These are phyloP conservation scores for Gopherus flavomarginatus DNA, from an alignment of 2,113 vertebrate genomes.

Conservation along the genomic window DNA sequence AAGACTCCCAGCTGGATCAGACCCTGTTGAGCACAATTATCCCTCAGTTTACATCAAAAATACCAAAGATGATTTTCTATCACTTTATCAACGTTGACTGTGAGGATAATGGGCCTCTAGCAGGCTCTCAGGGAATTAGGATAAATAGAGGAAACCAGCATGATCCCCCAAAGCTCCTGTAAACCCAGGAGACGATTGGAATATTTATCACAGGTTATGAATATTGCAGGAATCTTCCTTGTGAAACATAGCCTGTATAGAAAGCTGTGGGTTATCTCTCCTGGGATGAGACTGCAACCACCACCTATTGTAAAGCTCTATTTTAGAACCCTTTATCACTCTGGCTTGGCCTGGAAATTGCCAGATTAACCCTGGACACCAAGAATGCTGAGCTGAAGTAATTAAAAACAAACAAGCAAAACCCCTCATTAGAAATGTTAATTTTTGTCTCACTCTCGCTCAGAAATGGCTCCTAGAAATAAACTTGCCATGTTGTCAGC, in stretches of 20 bases:
- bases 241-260: background rate
- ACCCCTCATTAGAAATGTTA: background rate
- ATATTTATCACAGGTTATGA: fast-evolving
- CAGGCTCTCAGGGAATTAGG: background rate
- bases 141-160: background rate
- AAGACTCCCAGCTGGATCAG: background rate
- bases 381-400: background rate
- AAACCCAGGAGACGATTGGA: background rate
- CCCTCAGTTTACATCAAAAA: background rate
- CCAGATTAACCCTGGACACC: background rate
- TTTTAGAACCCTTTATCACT: background rate
- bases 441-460: background rate
- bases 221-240: background rate
- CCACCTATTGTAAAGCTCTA: background rate
- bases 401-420: background rate
- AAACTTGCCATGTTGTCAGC: fast-evolving
- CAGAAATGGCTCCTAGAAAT: background rate
- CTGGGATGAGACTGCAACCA: background rate
- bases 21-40: background rate
- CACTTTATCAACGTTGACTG: background rate
- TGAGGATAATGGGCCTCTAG: background rate
- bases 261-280: background rate
- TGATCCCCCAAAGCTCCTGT: background rate
- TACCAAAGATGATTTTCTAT: too few relatives aligned
- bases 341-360: background rate